Evolutionary conservation across 2,113 vertebrate species (phyloP), one percentile per base, ranked within the genome.

Genomic region (Phasianus colchicus): DNA sequence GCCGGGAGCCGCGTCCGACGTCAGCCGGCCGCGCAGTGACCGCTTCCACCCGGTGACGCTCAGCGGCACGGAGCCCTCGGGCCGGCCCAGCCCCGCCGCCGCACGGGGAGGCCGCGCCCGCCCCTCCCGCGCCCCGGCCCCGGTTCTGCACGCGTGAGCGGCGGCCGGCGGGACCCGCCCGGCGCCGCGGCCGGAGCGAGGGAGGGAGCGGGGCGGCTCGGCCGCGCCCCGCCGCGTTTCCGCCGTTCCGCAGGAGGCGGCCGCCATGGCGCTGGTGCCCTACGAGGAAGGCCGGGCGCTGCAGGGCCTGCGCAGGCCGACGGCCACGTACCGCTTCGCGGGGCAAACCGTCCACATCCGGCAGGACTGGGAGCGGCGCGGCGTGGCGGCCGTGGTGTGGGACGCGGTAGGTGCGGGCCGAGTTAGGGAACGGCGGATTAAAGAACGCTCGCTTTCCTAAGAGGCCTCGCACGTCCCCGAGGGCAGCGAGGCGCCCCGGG

Each of bases 331-430:
- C 86, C 91, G 72, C 29, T 99, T 99, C 63, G 99, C 98, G 32
- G 95, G 98, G 84, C 98, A 80, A 84, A 97, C 96, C 27, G 94
- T 99, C 73, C 96, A 90, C 21, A 96, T 99, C 6, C 82, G 94
- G 5, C 99, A 99, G 97, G 98, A 99, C 96, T 99, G 99, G 99
- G 98, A 95, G 55, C 97, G 97, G n/a, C 98, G 98, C 14, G 99
- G 99, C 3, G 99, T 99, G 4, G 99, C 99, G 3, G 99, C 99
- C 0, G 99, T 99, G 24, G 99, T 99, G 11, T 99, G 99, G 99
- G 99, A 99, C 29, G 99, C 99, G 63, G 99, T 99, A 91, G 94
- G 98, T 97, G 80, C 60, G 34, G 10, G 24, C 42, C 38, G 54
- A 11, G n/a, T 7, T 40, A 52, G 57, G 25, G 43, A 47, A 54